A percentile compares a stretch with the other conserved stretches of the same genome.
Conservation (phyloP, 2,113 vertebrate species). For the Pangasianodon hypophthalmus region DNA sequence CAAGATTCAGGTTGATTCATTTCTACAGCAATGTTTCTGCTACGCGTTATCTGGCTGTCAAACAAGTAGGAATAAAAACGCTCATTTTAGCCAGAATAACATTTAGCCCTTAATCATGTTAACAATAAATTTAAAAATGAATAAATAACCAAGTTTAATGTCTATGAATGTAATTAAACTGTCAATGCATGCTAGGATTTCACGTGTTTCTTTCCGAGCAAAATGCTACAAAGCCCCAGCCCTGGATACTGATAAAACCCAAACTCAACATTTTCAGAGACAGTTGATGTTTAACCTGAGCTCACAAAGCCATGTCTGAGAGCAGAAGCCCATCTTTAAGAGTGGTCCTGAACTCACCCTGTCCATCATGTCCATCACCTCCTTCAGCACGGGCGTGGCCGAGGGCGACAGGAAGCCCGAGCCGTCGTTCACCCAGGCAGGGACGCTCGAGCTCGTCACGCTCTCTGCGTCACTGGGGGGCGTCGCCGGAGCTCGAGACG, state of each 20-base stretch:
- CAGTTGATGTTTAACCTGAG: not conserved
- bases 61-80: too few species aligned
- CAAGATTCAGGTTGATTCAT: too few species aligned
- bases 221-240: too few species aligned
- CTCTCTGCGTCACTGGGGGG: slow-evolving; percentile 62
- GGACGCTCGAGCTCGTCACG: slow-evolving; percentile 58
- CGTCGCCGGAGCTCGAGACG: slow-evolving; percentile 46
- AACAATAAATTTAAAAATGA: too few species aligned
- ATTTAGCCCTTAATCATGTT: not conserved
- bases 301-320: not conserved
- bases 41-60: too few species aligned
- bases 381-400: slow-evolving; percentile 77
- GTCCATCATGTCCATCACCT: slow-evolving; percentile 93
- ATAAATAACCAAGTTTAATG: too few species aligned
- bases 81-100: not conserved
- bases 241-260: not conserved
- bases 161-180: not conserved
- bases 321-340: not conserved
- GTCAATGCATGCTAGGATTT: not conserved
- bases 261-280: not conserved
- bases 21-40: not conserved
- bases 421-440: slow-evolving; percentile 89
- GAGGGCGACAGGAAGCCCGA: slow-evolving; percentile 82
- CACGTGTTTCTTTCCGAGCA: not conserved
- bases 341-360: slow-evolving; percentile 74